These are phyloP conservation scores for Pachyramphus minor DNA, from an alignment of 2,113 vertebrate species.

Conservation along the genomic window DNA sequence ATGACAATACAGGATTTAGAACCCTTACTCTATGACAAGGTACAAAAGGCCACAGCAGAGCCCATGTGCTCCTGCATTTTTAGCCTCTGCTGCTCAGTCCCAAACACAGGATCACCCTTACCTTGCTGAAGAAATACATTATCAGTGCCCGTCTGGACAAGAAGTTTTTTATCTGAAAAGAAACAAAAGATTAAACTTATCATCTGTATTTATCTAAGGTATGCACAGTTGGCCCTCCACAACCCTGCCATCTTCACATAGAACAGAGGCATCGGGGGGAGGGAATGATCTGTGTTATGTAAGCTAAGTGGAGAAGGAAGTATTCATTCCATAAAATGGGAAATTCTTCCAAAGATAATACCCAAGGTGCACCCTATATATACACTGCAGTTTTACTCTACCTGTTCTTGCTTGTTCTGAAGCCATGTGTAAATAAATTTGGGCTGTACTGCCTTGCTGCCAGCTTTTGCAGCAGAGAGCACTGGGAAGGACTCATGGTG, in stretches of 20 bases:
- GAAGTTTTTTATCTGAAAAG: conserved; percentile 87
- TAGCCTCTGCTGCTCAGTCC: background rate
- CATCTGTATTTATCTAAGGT: background rate
- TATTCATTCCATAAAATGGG: background rate
- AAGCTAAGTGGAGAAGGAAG: background rate
- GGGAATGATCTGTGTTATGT: background rate
- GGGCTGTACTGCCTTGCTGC: conserved; percentile 48
- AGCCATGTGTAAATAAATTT: conserved; percentile 77
- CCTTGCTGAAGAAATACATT: conserved; percentile 98
- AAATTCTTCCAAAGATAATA: background rate
- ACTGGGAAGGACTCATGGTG: background rate
- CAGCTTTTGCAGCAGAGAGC: background rate
- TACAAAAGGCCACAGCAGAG: background rate
- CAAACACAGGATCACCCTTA: conserved; percentile 67
- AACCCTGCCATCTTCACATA: background rate
- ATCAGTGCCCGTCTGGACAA: conserved; percentile 89
- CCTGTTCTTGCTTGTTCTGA: conserved; percentile 90
- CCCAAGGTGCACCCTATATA: background rate
- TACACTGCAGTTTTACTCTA: conserved; percentile 36
- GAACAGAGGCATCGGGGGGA: background rate
- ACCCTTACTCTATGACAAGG: background rate
- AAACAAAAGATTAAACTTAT: background rate
- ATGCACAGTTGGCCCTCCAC: background rate
- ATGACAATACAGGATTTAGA: background rate
- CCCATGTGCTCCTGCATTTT: background rate